Evolutionary conservation across 2,113 vertebrate genomes (phyloP).

Genomic region (Brevimyrus niger): DNA sequence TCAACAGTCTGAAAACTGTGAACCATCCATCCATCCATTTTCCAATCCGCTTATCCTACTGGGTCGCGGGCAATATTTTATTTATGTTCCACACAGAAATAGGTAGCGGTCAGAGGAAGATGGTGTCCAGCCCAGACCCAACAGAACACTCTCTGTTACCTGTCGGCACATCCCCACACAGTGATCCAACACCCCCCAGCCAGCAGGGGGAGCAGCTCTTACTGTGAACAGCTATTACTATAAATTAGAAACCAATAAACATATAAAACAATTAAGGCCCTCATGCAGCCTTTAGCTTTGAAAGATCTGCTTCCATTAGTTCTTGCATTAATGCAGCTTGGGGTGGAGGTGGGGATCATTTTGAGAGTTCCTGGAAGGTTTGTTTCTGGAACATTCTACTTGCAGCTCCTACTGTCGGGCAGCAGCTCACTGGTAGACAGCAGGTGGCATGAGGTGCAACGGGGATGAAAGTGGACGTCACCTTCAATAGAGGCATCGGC

Average conservation of each 20-base stretch:
- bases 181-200: slow-evolving; percentile 23
- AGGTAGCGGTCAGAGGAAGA: neutral
- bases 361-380: neutral
- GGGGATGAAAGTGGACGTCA: neutral
- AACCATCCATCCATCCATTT: no score
- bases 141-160: neutral
- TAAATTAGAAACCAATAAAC: slow-evolving; percentile 62
- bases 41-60: no score
- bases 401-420: neutral
- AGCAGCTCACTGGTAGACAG: neutral
- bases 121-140: no score
- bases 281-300: slow-evolving; percentile 52
- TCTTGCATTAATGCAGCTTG: neutral
- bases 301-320: slow-evolving; percentile 53
- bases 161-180: neutral
- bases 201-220: slow-evolving; percentile 17
- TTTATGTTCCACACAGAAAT: neutral
- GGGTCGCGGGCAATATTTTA: neutral
- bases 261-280: slow-evolving; percentile 59
- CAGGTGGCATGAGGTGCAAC: neutral
- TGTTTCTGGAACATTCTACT: neutral
- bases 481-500: neutral
- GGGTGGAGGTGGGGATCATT: neutral
- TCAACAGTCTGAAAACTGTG: neutral
- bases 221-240: slow-evolving; percentile 24